phyloP scores from a whole-genome alignment of 2,797 vertebrate genomes.

The Podarcis siculus region DNA sequence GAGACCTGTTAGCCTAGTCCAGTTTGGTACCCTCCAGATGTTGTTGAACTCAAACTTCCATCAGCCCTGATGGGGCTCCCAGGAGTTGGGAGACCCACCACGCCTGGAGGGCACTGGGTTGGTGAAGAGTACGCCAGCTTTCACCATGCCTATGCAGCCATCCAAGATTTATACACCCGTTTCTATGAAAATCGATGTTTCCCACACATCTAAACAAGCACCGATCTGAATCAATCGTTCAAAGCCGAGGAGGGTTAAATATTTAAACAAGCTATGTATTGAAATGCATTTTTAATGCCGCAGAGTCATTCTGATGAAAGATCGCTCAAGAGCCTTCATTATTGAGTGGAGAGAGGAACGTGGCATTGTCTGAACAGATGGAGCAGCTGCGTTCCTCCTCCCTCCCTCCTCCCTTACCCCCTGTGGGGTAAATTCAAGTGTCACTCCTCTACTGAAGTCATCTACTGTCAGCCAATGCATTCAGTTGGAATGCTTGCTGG shows the following conservation, averaged over 20 bases:
- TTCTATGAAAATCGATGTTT: constrained; percentile 80
- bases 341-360: constrained; percentile 81
- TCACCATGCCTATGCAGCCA: constrained; percentile 52
- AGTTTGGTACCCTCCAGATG: no score
- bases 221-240: constrained; percentile 78
- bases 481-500: constrained; percentile 61
- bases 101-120: no score
- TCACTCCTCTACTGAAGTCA: constrained; percentile 76
- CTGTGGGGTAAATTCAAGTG: constrained; percentile 76
- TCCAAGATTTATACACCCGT: constrained; percentile 72
- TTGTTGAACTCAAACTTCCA: no score
- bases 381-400: constrained; percentile 76
- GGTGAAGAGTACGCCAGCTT: not conserved
- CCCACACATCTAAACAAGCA: constrained; percentile 76
- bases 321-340: constrained; percentile 83
- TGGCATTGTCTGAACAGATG: constrained; percentile 85
- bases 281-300: constrained; percentile 85
- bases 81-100: no score
- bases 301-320: constrained; percentile 83
- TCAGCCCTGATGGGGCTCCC: no score
- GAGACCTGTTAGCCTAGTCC: constrained; percentile 59
- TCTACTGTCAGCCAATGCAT: constrained; percentile 73
- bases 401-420: constrained; percentile 51
- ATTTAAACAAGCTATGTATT: constrained; percentile 84
- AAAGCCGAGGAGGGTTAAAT: constrained; percentile 83